A percentile compares a stretch with the other conserved stretches of the same genome.
These are phyloP conservation scores for Carassius auratus DNA, from an alignment of 2,113 vertebrate genomes.

Conservation along the genomic window DNA sequence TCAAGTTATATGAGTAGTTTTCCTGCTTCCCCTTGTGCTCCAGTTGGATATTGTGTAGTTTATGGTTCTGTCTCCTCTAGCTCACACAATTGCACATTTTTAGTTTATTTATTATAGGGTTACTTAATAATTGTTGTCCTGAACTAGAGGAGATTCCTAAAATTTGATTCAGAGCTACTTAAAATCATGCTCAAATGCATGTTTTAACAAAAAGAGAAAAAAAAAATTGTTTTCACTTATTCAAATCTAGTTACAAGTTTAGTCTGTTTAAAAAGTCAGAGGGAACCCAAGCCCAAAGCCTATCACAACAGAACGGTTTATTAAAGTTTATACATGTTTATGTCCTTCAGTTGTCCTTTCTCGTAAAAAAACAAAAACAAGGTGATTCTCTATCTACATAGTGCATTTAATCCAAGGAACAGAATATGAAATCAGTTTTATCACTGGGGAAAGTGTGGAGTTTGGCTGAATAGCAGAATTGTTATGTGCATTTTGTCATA, in stretches of 20 bases:
- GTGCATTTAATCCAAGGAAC: conserved; percentile 53
- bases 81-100: background rate
- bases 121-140: conserved; percentile 4
- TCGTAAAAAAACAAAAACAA: conserved; percentile 23
- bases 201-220: background rate
- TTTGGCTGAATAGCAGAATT: conserved; percentile 21
- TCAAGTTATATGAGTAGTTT: conserved; percentile 69
- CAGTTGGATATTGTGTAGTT: background rate
- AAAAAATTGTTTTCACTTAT: background rate
- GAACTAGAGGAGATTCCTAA: background rate
- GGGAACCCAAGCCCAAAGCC: background rate
- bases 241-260: background rate
- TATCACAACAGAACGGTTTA: background rate
- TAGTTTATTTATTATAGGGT: background rate
- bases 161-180: background rate
- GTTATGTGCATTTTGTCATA: conserved; percentile 49
- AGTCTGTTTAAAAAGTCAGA: background rate
- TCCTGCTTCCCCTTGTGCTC: conserved; percentile 30
- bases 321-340: conserved; percentile 2
- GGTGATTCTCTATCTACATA: conserved; percentile 37
- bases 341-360: conserved; percentile 4
- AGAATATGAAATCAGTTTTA: conserved; percentile 33
- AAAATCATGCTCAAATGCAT: background rate
- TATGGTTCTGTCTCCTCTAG: background rate
- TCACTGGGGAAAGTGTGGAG: conserved; percentile 23